phyloP scores from a whole-genome alignment of 2,888 invertebrate species.

The Neoaliturus tenellus region DNA sequence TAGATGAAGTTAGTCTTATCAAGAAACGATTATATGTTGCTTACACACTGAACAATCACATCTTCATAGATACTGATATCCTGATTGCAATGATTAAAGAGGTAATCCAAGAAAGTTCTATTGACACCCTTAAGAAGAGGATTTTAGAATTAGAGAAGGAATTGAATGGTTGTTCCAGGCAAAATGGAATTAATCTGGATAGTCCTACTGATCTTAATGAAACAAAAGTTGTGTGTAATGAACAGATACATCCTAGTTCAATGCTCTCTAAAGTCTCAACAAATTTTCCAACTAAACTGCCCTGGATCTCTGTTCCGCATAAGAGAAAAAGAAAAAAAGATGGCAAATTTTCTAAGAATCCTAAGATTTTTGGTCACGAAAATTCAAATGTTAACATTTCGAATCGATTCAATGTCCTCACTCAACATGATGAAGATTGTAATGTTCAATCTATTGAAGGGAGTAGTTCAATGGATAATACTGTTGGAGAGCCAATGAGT shows the following conservation, averaged over 20 bases:
- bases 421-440: background rate
- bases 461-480: background rate
- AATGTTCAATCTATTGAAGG: too few species aligned
- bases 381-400: background rate
- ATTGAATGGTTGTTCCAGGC: background rate
- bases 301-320: background rate
- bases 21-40: constrained; percentile 1
- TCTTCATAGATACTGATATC: background rate
- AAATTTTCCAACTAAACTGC: background rate
- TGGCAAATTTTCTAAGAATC: background rate
- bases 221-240: background rate
- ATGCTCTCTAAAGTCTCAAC: background rate
- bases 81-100: background rate
- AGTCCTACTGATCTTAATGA: too few species aligned
- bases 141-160: background rate
- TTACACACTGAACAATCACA: background rate
- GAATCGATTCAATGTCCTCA: background rate
- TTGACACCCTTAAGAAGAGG: background rate
- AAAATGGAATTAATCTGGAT: too few species aligned
- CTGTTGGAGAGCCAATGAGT: background rate
- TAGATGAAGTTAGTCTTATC: background rate
- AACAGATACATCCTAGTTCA: background rate
- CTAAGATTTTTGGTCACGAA: background rate
- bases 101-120: background rate
- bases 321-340: background rate